Evolutionary conservation across 64 coral and sea anemone species (phyloP), one percentile per base, ranked within the genome.

Genomic region (Acropora yongei): DNA sequence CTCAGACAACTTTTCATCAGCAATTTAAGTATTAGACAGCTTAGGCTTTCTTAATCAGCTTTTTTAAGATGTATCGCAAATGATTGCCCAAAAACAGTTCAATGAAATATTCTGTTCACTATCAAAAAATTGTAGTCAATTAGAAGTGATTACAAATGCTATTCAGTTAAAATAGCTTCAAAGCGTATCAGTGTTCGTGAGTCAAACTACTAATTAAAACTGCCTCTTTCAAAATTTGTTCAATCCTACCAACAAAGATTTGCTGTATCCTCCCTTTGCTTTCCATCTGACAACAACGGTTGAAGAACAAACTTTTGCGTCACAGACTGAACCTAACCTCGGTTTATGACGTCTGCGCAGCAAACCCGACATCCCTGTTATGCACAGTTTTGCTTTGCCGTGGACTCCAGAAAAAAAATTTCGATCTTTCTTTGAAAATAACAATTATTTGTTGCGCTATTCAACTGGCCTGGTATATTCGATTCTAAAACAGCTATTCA

Each of bases 221-320:
- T 30, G 30, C 69, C 40, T 30, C 69, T 20, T 73, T 73, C 4
- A 73, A 73, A 73, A 40, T 73, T 73, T 39, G 40, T 73, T 73
- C 69, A 73, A 73, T 30, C 3, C 40, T 73, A 73, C 69, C 69
- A 73, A 73, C 69, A 30, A 73, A 18, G 17, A 73, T 73, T 73
- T 73, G 69, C 17, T 69, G 9, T 69, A 69, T 9, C 67, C 67
- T 69, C 67, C 67, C 67, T 69, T 69, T 69, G 67, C 67, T 69
- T 69, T 69, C 67, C 9, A 13, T 69, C 17, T 69, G 0, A 69
- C 12, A 69, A 69, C 67, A 69, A 69, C 67, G 67, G 67, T 69
- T 13, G 67, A 69, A 20, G 67, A 69, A 30, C 30, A 30, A 30
- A 30, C 30, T 30, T 30, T 30, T 30, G 30, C 30, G 30, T 30